Evolutionary conservation across 64 coral and sea anemone species (phyloP).

Genomic region (Pocillopora verrucosa): DNA sequence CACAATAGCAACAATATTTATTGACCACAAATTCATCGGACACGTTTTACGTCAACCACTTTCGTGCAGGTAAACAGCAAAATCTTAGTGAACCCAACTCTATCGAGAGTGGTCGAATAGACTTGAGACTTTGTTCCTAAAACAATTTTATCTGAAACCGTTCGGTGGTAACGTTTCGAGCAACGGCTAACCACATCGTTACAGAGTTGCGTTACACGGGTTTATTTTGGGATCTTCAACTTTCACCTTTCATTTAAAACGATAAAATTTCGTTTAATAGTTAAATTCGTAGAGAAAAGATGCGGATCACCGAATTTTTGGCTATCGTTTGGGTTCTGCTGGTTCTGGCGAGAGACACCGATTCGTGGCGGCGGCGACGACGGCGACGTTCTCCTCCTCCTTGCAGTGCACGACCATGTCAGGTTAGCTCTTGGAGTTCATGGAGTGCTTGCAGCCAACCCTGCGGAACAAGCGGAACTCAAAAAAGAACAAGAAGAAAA

Average conservation of each 20-base stretch:
- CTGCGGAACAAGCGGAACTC: constrained; percentile 33
- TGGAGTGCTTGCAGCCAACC: constrained; percentile 25
- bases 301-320: background rate
- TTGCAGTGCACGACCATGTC: background rate
- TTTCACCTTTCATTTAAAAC: background rate
- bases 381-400: constrained; percentile 13
- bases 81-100: background rate
- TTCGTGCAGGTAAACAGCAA: background rate
- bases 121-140: background rate
- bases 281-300: background rate
- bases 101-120: background rate
- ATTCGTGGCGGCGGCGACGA: constrained; percentile 31
- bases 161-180: too few species aligned
- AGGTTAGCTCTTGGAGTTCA: background rate
- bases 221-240: background rate
- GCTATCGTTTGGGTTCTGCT: background rate
- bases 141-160: background rate
- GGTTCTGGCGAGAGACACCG: background rate
- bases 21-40: background rate
- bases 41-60: background rate
- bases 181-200: too few species aligned
- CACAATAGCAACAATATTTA: background rate
- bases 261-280: background rate
- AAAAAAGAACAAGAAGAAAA: constrained; percentile 25
- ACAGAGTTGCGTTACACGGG: background rate